These are phyloP conservation scores for Dolichomitus sp. DNA, from an alignment of 2,888 invertebrate genomes.

Conservation along the genomic window DNA sequence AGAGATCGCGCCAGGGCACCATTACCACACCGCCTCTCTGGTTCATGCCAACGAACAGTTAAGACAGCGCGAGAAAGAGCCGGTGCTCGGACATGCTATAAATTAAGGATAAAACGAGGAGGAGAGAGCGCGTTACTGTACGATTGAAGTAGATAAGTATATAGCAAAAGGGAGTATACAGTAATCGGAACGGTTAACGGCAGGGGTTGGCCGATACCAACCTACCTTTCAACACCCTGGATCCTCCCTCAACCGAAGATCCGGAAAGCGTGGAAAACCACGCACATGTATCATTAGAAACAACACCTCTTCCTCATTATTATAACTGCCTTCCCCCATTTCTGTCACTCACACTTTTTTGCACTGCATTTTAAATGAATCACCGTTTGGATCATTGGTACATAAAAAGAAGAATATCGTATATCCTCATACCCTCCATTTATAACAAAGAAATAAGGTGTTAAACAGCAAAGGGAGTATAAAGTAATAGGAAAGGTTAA, in stretches of 20 bases:
- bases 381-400: conserved; percentile 1
- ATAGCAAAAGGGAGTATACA: conserved; percentile 69
- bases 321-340: conserved; percentile 23
- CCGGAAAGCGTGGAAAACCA: conserved; percentile 75
- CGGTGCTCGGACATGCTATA: conserved; percentile 77
- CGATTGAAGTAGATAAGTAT: conserved; percentile 22
- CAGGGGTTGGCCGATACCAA: conserved; percentile 84
- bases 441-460: too few species aligned
- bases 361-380: conserved; percentile 1
- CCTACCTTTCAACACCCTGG: conserved; percentile 82
- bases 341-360: background rate
- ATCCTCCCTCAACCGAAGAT: conserved; percentile 76
- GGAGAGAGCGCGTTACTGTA: conserved; percentile 63
- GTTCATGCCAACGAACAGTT: conserved; percentile 85
- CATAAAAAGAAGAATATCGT: too few species aligned
- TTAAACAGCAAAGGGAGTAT: conserved; percentile 55
- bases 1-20: conserved; percentile 29
- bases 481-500: conserved; percentile 83
- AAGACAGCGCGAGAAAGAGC: conserved; percentile 74
- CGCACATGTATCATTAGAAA: conserved; percentile 82
- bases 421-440: too few species aligned
- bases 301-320: conserved; percentile 76
- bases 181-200: conserved; percentile 84
- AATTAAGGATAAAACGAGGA: conserved; percentile 83
- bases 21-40: conserved; percentile 61